Conservation (phyloP, 2,888 invertebrate genomes). For the Pediacus dermestoides region DNA sequence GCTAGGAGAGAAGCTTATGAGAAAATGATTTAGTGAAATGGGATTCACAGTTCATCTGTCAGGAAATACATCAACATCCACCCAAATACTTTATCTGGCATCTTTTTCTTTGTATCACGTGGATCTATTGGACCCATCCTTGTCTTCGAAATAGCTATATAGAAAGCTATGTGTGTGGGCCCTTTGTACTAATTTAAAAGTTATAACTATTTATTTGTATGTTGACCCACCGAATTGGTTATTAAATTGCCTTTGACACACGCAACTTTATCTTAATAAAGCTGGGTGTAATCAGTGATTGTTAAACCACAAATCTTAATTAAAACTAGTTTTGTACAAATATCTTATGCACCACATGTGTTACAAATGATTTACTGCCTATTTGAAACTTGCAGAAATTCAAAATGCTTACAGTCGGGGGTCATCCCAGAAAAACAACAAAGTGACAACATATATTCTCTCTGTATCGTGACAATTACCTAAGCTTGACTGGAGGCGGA, state of each 20-base stretch:
- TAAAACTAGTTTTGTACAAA: too few relatives aligned
- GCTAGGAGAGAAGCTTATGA: constrained; percentile 24
- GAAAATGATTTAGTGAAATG: constrained; percentile 48
- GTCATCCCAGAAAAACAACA: too few relatives aligned
- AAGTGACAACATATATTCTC: constrained; percentile 37
- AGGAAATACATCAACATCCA: constrained; percentile 40
- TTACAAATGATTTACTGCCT: too few relatives aligned
- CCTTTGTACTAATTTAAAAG: constrained; percentile 3
- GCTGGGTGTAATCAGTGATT: too few relatives aligned
- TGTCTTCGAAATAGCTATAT: neutral
- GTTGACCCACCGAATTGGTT: too few relatives aligned
- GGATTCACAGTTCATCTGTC: constrained; percentile 51
- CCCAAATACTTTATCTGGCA: constrained; percentile 26
- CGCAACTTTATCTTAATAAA: too few relatives aligned
- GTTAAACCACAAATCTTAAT: too few relatives aligned
- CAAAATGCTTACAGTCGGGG: too few relatives aligned
- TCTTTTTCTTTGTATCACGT: neutral
- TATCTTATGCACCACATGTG: too few relatives aligned
- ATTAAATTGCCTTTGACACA: too few relatives aligned
- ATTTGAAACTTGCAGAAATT: too few relatives aligned
- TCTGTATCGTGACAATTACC: constrained; percentile 35
- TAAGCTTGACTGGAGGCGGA: constrained; percentile 31
- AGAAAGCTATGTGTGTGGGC: neutral
- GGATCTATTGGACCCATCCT: neutral
- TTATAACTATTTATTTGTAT: too few relatives aligned